A percentile compares a stretch with the other conserved stretches of the same genome.
Conservation (phyloP, 2,888 invertebrate species). For the Orchesella flavescens region DNA sequence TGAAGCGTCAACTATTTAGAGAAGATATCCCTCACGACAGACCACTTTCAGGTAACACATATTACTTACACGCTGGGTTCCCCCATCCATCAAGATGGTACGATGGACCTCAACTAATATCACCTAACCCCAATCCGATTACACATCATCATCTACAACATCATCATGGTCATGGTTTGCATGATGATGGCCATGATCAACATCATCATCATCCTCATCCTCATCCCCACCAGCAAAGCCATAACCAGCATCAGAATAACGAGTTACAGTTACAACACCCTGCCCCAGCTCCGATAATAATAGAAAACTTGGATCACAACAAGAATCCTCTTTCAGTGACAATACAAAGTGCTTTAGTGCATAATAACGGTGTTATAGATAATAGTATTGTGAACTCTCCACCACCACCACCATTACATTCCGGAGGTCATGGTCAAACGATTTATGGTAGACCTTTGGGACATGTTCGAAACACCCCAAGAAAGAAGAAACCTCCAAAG, state of each 20-base stretch:
- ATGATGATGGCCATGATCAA: not conserved
- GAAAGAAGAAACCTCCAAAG: constrained; percentile 10
- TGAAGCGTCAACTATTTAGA: constrained; percentile 68
- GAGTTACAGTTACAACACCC: not conserved
- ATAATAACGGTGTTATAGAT: constrained; percentile 33
- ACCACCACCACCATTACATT: constrained; percentile 24
- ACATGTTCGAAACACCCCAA: not conserved
- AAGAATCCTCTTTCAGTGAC: constrained; percentile 46
- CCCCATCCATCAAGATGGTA: constrained; percentile 70
- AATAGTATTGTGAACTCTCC: constrained; percentile 13
- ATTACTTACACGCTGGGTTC: constrained; percentile 68
- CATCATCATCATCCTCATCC: no score
- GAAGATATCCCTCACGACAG: constrained; percentile 70
- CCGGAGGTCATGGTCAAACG: constrained; percentile 18
- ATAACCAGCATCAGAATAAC: not conserved
- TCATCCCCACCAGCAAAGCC: no score
- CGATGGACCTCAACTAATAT: constrained; percentile 54
- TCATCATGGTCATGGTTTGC: not conserved
- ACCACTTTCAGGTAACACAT: constrained; percentile 67
- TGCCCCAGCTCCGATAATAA: not conserved
- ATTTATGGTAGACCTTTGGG: not conserved
- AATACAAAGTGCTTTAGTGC: constrained; percentile 53
- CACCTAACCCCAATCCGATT: constrained; percentile 57
- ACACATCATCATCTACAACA: constrained; percentile 50
- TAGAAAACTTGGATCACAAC: constrained; percentile 9